Evolutionary conservation across 2,797 vertebrate genomes (phyloP).

Genomic region (Chelmon rostratus): DNA sequence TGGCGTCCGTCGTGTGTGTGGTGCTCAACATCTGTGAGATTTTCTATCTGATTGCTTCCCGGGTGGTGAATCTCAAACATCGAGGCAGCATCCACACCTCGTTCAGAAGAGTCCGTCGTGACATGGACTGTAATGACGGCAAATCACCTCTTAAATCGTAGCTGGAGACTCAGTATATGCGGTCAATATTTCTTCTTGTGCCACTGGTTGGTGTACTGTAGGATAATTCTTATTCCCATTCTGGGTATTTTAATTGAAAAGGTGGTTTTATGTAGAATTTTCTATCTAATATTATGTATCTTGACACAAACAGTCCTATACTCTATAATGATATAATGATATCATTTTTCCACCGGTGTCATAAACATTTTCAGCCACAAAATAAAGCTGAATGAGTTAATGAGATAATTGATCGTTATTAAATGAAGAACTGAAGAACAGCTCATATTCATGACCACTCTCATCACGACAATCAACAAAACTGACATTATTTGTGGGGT

Average conservation of each 20-base stretch:
- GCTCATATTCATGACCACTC: background rate
- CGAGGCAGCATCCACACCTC: constrained; percentile 48
- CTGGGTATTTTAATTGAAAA: constrained; percentile 6
- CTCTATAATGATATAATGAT: background rate
- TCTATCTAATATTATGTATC: constrained; percentile 1
- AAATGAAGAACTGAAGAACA: background rate
- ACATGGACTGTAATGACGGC: constrained; percentile 30
- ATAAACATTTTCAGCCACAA: background rate
- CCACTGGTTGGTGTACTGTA: background rate
- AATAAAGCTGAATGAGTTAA: background rate
- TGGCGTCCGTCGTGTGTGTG: constrained; percentile 90
- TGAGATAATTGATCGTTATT: background rate
- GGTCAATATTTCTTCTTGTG: background rate
- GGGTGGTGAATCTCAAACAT: constrained; percentile 69
- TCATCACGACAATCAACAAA: background rate
- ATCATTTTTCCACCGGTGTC: background rate
- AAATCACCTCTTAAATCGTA: constrained; percentile 18
- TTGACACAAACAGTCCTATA: background rate
- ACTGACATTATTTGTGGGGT: background rate
- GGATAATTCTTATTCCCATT: background rate
- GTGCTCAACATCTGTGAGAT: constrained; percentile 92
- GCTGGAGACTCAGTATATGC: background rate
- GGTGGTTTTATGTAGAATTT: background rate
- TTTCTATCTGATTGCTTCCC: constrained; percentile 90
- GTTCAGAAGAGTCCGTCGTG: background rate